Evolutionary conservation across 2,797 vertebrate species (phyloP).

Genomic region (Perdix hodgsoniae): DNA sequence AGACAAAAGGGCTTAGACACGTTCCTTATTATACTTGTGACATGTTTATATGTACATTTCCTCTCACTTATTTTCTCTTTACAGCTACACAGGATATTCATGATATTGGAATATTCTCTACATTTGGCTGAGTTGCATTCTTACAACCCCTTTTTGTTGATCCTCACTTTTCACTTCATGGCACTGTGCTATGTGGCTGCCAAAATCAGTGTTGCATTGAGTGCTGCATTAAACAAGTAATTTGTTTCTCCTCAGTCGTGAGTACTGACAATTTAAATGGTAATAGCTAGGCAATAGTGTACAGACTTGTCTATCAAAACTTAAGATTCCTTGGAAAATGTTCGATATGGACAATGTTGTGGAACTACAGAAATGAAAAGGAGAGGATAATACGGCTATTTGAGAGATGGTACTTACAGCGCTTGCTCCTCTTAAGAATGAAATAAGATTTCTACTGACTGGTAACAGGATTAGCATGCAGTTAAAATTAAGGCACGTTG

Average conservation of each 20-base stretch:
- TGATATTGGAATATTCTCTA: slow-evolving; percentile 4
- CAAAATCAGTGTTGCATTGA: slow-evolving; percentile 42
- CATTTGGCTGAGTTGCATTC: slow-evolving; percentile 18
- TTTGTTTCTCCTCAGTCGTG: slow-evolving; percentile 55
- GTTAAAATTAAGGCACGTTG: slow-evolving; percentile 86
- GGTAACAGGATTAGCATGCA: slow-evolving; percentile 86
- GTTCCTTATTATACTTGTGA: neutral
- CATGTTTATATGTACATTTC: neutral
- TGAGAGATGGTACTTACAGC: slow-evolving; percentile 77
- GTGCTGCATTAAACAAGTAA: slow-evolving; percentile 51
- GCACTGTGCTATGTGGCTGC: slow-evolving; percentile 26
- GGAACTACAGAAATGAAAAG: slow-evolving; percentile 36
- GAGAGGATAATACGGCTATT: slow-evolving; percentile 31
- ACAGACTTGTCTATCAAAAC: slow-evolving; percentile 47
- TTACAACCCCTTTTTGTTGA: neutral
- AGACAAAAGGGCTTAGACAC: neutral
- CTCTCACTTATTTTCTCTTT: neutral
- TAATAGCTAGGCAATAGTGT: slow-evolving; percentile 53
- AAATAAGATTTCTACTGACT: slow-evolving; percentile 83
- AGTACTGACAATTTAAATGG: slow-evolving; percentile 57
- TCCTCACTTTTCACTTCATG: slow-evolving; percentile 56
- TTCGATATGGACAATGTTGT: slow-evolving; percentile 39
- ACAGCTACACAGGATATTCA: neutral
- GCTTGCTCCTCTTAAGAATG: slow-evolving; percentile 82
- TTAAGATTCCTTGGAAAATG: slow-evolving; percentile 55